Evolutionary conservation across 2,113 vertebrate species (phyloP), one percentile per base, ranked within the genome.

Genomic region (Callionymus lyra): DNA sequence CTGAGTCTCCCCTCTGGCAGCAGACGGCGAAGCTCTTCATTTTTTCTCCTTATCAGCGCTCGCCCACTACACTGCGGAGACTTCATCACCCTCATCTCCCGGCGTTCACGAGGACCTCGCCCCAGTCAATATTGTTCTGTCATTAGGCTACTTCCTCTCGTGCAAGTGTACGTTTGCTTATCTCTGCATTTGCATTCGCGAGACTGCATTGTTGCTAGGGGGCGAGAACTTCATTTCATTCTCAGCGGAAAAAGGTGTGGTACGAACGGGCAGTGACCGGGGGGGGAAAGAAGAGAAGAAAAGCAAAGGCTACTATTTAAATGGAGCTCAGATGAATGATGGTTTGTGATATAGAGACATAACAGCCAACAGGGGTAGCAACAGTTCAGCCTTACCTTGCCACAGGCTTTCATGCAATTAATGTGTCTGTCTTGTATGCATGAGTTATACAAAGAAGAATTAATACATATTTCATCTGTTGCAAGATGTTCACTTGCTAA

Each of bases 251-350:
- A 27, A 27, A 58, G 34, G 6, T 33, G n/a, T 16, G 17, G 56
- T 13, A 47, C 51, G 40, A 51, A 59, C 38, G 57, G 56, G 33
- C 21, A 31, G 31, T 14, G 47, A 41, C 16, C n/a, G n/a, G n/a
- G n/a, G n/a, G n/a, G n/a, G n/a, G n/a, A 38, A 41, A 41, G 45
- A 39, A 31, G 45, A 27, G 44, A 41, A 38, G 41, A 32, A 6
- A 34, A 34, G 53, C 38, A 69, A 57, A 71, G 61, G 64, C 56
- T 51, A 41, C 53, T 44, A 48, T 65, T 73, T 63, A 64, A 63
- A 72, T 59, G 69, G 79, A 68, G 77, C 67, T 73, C 40, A 70
- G 76, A 69, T 65, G 63, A 74, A 54, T 65, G 70, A 77, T 72
- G 57, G 63, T 48, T 35, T 35, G 9, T 44, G 48, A 6, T n/a